Evolutionary conservation across 1,140 invertebrate species (phyloP), one percentile per base, ranked within the genome.

Genomic region (Drosophila insularis): DNA sequence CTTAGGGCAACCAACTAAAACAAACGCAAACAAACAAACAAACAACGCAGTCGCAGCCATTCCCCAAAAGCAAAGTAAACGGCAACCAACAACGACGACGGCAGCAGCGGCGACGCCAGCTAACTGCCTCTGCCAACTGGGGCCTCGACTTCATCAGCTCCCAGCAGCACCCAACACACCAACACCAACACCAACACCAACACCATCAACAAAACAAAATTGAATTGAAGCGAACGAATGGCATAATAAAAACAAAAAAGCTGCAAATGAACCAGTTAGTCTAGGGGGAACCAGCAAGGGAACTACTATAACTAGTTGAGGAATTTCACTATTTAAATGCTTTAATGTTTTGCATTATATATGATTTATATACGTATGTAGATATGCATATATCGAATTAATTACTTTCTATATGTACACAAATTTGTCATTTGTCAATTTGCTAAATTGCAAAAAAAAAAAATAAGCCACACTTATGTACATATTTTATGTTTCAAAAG

Each of bases 21-120:
- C 79, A 86, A 78, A 78, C 62, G 74, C 79, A 87, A 86, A 87
- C 81, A 86, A 86, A 86, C 78, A 69, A 75, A 63, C 54, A 78
- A 86, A 72, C 81, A 68, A 65, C 69, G 74, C 73, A 76, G 69
- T 69, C 77, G 73, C 74, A 76, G 65, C 73, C 72, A 62, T 55
- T 60, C 50, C 35, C 60, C 21, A 55, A 68, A 68, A 66, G 43
- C 60, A 55, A 56, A 62, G 68, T 69, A 68, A 63, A 46, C 60
- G 65, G 56, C 58, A 56, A 35, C 46, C 39, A 64, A 55, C 39
- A 64, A 55, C 64, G 71, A 43, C 79, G 60, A 53, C 68, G 46
- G 55, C 67, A 58, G 17, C 67, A 58, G 17, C 67, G 69, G 63
- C 74, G 74, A 68, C 68, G 68, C 67, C 68, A 74, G 58, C 81